Conservation (phyloP, 2,113 vertebrate genomes). For the Rattus norvegicus region DNA sequence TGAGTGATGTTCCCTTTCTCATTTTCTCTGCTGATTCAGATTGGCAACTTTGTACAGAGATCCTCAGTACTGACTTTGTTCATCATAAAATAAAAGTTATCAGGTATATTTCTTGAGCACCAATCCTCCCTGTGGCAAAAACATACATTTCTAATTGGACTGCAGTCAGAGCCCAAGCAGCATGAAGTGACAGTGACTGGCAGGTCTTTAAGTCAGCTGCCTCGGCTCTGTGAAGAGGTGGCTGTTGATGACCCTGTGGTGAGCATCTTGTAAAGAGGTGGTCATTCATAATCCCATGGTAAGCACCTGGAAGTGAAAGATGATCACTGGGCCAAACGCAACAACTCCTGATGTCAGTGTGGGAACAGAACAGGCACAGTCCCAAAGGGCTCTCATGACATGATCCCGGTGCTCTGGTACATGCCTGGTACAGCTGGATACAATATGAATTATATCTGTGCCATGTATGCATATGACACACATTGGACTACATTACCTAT, state of each 20-base stretch:
- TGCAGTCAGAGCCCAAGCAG: background rate
- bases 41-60: conserved; percentile 28
- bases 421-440: background rate
- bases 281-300: background rate
- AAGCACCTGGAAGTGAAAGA: background rate
- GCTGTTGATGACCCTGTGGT: background rate
- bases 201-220: background rate
- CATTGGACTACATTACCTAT: background rate
- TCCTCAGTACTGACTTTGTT: conserved; percentile 45
- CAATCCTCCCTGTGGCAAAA: background rate
- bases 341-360: background rate
- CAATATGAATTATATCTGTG: background rate
- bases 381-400: background rate
- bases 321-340: background rate
- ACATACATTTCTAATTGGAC: conserved; percentile 36
- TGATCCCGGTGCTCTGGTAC: background rate
- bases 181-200: background rate
- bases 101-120: conserved; percentile 44
- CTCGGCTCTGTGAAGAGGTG: conserved; percentile 20
- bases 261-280: background rate
- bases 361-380: conserved; percentile 19
- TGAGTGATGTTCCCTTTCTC: conserved; percentile 50
- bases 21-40: conserved; percentile 59
- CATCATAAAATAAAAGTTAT: conserved; percentile 58
- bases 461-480: background rate